phyloP scores from a whole-genome alignment of 1,140 invertebrate species.

The Dendroctonus valens region DNA sequence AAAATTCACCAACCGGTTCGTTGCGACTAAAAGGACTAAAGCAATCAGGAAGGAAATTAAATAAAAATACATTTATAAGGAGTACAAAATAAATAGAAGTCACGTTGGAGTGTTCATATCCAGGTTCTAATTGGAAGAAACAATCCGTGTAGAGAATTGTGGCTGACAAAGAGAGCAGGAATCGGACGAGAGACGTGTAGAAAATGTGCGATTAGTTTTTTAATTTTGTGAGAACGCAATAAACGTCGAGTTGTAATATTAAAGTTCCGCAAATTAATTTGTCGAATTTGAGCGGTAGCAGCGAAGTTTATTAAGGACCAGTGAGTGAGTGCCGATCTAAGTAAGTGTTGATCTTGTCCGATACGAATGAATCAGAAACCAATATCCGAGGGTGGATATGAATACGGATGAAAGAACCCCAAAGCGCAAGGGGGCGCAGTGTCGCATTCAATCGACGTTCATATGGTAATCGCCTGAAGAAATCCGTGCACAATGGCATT shows the following conservation, averaged over 20 bases:
- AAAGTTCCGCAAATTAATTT: slow-evolving; percentile 28
- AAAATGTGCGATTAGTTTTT: slow-evolving; percentile 5
- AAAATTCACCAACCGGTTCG: too few relatives aligned
- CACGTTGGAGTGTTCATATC: too few relatives aligned
- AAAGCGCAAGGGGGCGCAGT: slow-evolving; percentile 34
- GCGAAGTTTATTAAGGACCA: slow-evolving; percentile 29
- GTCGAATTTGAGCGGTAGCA: slow-evolving; percentile 20
- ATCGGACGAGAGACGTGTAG: not conserved
- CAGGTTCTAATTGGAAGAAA: too few relatives aligned
- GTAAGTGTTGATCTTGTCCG: slow-evolving; percentile 50
- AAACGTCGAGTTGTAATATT: slow-evolving; percentile 4
- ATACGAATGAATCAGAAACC: slow-evolving; percentile 50
- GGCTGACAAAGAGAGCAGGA: too few relatives aligned
- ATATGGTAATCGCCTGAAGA: slow-evolving; percentile 51
- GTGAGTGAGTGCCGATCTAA: slow-evolving; percentile 30
- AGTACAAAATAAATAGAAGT: too few relatives aligned
- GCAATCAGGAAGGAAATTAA: too few relatives aligned
- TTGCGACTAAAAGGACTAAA: too few relatives aligned
- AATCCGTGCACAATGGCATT: slow-evolving; percentile 51
- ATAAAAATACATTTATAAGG: too few relatives aligned
- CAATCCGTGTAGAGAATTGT: too few relatives aligned
- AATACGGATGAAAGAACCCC: slow-evolving; percentile 38
- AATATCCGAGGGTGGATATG: slow-evolving; percentile 47
- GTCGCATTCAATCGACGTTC: slow-evolving; percentile 41
- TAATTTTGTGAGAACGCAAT: slow-evolving; percentile 13